Conservation (phyloP, 2,888 invertebrate genomes). For the Allacma fusca region DNA sequence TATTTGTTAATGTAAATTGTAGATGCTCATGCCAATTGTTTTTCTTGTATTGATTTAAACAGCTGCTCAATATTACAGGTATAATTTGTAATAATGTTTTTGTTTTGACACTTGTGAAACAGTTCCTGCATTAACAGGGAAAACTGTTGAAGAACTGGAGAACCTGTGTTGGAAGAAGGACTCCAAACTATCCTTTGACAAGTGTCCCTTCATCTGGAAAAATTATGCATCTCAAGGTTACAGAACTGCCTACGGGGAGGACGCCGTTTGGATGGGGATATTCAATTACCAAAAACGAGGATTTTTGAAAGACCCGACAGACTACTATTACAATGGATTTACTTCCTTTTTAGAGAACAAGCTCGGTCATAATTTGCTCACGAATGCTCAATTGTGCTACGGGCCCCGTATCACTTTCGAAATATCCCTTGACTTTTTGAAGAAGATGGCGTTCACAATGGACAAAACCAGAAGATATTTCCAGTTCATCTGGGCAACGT, state of each 20-base stretch:
- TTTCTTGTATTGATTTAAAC: too few species aligned
- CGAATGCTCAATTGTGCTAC: constrained; percentile 73
- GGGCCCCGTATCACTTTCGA: constrained; percentile 72
- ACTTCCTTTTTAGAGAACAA: constrained; percentile 71
- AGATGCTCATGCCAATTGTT: too few species aligned
- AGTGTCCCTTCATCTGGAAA: too few species aligned
- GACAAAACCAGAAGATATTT: constrained; percentile 70
- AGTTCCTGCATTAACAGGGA: too few species aligned
- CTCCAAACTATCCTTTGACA: too few species aligned
- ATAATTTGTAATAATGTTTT: too few species aligned
- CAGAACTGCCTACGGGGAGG: constrained; percentile 76
- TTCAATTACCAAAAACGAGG: constrained; percentile 80
- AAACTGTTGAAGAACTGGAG: too few species aligned
- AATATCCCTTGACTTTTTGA: constrained; percentile 76
- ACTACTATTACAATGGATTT: constrained; percentile 82
- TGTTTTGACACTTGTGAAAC: too few species aligned
- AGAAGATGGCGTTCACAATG: constrained; percentile 72
- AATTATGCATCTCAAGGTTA: constrained; percentile 17
- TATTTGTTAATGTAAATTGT: too few species aligned
- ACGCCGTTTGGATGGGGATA: constrained; percentile 78
- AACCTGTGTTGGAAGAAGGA: too few species aligned
- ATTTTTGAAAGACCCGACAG: constrained; percentile 79
- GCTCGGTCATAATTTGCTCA: constrained; percentile 72
- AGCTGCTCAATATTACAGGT: too few species aligned
- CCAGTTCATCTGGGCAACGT: constrained; percentile 84